Conservation (phyloP, 1,140 invertebrate species). For the Sesamia nonagrioides region DNA sequence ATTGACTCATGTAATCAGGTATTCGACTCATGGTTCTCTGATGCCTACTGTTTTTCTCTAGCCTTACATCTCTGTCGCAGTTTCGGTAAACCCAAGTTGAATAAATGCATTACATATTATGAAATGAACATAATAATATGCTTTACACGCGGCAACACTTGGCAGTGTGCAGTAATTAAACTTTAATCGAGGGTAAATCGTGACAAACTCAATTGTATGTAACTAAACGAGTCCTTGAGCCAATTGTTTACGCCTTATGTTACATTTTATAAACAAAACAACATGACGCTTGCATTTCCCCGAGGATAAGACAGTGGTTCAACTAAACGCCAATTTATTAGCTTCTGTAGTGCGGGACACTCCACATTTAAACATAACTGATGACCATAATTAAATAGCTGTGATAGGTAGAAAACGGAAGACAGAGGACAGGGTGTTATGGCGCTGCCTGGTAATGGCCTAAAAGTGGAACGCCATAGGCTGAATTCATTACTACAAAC, state of each 20-base stretch:
- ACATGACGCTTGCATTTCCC: background rate
- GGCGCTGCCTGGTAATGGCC: too few species aligned
- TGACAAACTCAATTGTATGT: constrained; percentile 37
- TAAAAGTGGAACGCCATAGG: too few species aligned
- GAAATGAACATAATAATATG: constrained; percentile 28
- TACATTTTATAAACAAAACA: background rate
- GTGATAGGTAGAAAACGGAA: too few species aligned
- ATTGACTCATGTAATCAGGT: background rate
- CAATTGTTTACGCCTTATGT: background rate
- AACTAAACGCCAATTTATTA: too few species aligned
- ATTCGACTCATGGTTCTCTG: background rate
- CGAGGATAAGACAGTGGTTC: too few species aligned
- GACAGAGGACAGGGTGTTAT: too few species aligned
- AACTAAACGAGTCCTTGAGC: constrained; percentile 35
- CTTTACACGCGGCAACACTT: constrained; percentile 19
- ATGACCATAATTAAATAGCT: too few species aligned
- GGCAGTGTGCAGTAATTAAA: constrained; percentile 28
- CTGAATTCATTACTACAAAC: too few species aligned
- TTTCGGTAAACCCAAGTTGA: background rate
- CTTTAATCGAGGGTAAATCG: constrained; percentile 34
- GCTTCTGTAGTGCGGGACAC: too few species aligned
- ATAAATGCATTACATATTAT: background rate
- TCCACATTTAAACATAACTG: too few species aligned
- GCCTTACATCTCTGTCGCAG: background rate
- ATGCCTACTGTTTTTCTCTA: background rate